phyloP scores from a whole-genome alignment of 2,797 vertebrate species.

The Coilia nasus region DNA sequence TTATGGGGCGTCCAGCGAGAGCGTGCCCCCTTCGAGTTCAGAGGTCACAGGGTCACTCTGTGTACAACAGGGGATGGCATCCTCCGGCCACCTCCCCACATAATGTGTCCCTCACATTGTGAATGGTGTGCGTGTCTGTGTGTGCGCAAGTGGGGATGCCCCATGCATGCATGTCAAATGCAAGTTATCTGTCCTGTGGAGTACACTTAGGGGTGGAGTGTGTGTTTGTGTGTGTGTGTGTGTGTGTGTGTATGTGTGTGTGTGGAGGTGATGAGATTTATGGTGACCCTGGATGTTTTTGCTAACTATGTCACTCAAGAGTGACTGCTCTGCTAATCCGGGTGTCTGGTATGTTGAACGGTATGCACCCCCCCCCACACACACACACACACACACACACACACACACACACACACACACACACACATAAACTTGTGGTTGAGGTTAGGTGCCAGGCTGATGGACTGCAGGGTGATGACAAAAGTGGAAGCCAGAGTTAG shows the following conservation, averaged over 20 bases:
- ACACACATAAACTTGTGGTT: neutral
- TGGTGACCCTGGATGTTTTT: neutral
- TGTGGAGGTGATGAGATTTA: neutral
- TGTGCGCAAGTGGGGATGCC: neutral
- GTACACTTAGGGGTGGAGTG: neutral
- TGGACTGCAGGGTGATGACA: neutral
- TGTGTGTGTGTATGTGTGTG: too few species aligned
- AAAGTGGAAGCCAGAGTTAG: neutral
- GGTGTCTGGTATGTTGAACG: neutral
- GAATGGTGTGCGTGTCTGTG: slow-evolving; percentile 40
- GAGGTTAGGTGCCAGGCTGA: neutral
- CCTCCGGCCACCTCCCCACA: neutral
- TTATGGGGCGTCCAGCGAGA: slow-evolving; percentile 46
- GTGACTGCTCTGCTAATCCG: neutral
- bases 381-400: too few species aligned
- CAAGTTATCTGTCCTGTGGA: neutral
- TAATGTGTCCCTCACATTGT: neutral
- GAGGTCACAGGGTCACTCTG: slow-evolving; percentile 43
- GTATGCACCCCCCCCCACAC: neutral
- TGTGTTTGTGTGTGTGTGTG: too few species aligned
- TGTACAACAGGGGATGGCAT: neutral
- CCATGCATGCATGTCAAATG: neutral
- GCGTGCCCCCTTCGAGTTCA: slow-evolving; percentile 21
- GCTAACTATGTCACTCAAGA: neutral
- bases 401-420: too few species aligned